Conservation (phyloP, 2,113 vertebrate species). For the Phalacrocorax carbo region DNA sequence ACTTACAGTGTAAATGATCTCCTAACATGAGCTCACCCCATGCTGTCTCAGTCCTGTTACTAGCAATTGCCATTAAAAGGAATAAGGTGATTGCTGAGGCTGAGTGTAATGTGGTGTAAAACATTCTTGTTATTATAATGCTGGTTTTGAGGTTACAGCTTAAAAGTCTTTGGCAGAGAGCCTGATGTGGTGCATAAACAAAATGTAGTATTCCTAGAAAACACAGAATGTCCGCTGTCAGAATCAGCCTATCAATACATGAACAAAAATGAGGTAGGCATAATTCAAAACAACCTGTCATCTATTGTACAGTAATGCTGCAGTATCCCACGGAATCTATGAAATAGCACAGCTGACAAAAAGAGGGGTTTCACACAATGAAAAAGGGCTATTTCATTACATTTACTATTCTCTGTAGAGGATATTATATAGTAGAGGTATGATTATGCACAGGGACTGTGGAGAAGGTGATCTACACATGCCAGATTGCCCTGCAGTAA, state of each 20-base stretch:
- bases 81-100: background rate
- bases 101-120: slow-evolving; percentile 16
- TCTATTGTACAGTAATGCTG: background rate
- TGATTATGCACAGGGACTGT: background rate
- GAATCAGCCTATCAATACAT: background rate
- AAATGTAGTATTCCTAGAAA: background rate
- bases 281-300: background rate
- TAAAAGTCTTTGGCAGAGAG: background rate
- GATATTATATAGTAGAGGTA: background rate
- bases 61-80: background rate
- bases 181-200: background rate
- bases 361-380: background rate
- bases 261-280: background rate
- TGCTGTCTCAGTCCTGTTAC: background rate
- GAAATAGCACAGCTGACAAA: background rate
- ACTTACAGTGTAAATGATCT: background rate
- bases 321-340: background rate
- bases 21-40: background rate
- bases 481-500: background rate
- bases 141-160: background rate
- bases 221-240: background rate
- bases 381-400: background rate
- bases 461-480: background rate
- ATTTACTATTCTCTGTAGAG: background rate
- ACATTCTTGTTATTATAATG: background rate